phyloP scores from a whole-genome alignment of 2,797 vertebrate species.

The Sebastes kiyomatsui region DNA sequence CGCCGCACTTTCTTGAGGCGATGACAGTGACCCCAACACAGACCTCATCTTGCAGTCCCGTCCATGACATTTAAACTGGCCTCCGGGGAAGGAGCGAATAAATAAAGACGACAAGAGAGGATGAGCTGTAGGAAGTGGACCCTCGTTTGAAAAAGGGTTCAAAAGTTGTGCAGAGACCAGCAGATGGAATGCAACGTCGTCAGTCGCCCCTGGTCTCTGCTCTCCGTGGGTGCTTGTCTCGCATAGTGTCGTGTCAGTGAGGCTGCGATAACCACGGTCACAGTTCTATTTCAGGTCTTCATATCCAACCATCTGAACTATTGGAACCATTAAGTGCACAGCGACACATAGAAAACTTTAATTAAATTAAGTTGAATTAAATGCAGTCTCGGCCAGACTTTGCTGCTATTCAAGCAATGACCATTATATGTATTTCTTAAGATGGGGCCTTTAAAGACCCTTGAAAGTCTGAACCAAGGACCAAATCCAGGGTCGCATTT shows the following conservation, averaged over 20 bases:
- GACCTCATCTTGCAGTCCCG: constrained; percentile 67
- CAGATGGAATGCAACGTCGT: constrained; percentile 8
- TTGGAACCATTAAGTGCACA: not conserved
- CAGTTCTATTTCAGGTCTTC: not conserved
- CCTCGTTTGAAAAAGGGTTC: constrained; percentile 48
- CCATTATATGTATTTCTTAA: not conserved
- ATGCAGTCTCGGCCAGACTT: not conserved
- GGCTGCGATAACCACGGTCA: not conserved
- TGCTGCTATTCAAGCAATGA: not conserved
- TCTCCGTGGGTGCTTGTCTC: not conserved
- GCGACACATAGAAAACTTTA: constrained; percentile 7
- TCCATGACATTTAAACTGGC: constrained; percentile 74
- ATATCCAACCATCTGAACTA: constrained; percentile 6
- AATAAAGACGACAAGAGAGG: constrained; percentile 40
- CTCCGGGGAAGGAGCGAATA: constrained; percentile 39
- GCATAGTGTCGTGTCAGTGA: not conserved
- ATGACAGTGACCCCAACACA: constrained; percentile 63
- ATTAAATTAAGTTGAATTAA: constrained; percentile 6
- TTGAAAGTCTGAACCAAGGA: not conserved
- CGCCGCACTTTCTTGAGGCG: constrained; percentile 38
- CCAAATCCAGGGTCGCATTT: too few relatives aligned
- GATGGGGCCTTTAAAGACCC: not conserved
- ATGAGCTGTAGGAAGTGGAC: constrained; percentile 38
- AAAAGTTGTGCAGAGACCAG: constrained; percentile 40
- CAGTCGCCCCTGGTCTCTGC: constrained; percentile 23